A percentile compares a stretch with the other conserved stretches of the same genome.
Conservation (phyloP, 2,113 vertebrate genomes). For the Vulpes lagopus region DNA sequence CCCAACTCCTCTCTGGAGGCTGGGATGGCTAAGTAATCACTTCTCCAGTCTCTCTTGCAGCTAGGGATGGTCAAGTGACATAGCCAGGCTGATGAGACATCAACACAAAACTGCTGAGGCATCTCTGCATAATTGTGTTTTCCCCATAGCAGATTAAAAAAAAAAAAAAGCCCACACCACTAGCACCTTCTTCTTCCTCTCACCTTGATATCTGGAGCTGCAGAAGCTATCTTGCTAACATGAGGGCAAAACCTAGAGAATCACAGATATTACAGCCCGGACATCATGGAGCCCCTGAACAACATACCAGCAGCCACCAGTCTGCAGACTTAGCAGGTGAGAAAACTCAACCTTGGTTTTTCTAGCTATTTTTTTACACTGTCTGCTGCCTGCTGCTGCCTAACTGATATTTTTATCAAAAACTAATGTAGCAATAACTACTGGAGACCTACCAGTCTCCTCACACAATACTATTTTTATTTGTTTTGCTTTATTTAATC, state of each 20-base stretch:
- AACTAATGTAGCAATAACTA: constrained; percentile 12
- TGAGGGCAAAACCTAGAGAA: not conserved
- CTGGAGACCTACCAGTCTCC: not conserved
- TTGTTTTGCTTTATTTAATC: constrained; percentile 27
- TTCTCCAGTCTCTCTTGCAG: not conserved
- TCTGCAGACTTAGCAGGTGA: not conserved
- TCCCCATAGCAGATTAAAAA: not conserved
- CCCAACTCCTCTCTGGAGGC: not conserved
- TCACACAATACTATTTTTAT: not conserved
- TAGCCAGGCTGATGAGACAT: not conserved
- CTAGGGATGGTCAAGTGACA: not conserved
- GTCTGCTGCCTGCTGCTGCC: not conserved
- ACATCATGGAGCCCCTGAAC: not conserved
- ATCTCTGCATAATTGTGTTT: not conserved
- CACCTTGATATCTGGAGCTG: not conserved
- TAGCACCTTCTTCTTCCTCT: not conserved
- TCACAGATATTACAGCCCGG: not conserved
- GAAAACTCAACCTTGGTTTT: not conserved
- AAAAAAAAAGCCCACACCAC: not conserved
- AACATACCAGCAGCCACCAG: not conserved
- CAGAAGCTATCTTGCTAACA: not conserved
- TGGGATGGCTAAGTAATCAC: not conserved
- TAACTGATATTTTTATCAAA: constrained; percentile 49
- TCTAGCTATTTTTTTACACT: not conserved
- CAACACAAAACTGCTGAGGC: not conserved